Base-by-base conservation (phyloP, 2,797 vertebrate species). In the Vespertilio murinus region DNA sequence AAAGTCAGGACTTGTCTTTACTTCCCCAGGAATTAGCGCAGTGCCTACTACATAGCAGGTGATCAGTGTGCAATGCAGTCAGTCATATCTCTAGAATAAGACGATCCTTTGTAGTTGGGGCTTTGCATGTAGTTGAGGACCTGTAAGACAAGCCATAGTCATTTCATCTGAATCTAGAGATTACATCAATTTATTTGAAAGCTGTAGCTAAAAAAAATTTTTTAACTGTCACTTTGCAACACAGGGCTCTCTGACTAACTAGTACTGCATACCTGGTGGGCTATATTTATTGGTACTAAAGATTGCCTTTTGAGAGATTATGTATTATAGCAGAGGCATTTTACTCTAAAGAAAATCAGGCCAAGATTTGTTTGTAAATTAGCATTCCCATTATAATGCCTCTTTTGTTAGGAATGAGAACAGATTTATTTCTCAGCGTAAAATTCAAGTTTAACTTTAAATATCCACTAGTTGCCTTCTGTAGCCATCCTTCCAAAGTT, bases 301-400 rank as follows among this genome's bases (percentile, higher is more conserved):
- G 47, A 59, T 7, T 25, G 38, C 6, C 38, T 77, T 71, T 47
- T 28, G 35, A 54, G 49, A 40, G 23, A 77, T 92, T 64, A 56
- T 4, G 49, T 10, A 56, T 20, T 38, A 38, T 8, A 78, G 20
- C 30, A 67, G 13, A 17, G 5, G 56, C 2, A 42, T 14, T 5
- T 88, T 23, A 70, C 52, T 94, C 83, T 65, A 64, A 91, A 83
- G 20, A 69, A 82, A 95, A 91, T 78, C 61, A 73, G 25, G 6
- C 33, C 22, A 69, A 54, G 35, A 74, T 79, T 73, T 65, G 14
- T 80, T 65, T 86, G 35, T 69, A 7, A 90, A 79, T 33, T 77
- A 90, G 22, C 23, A 83, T 94, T 75, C 6, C 30, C 67, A 42
- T 67, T 30, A 65, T 42, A 73, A 23, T 16, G 49, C 25, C 61